Evolutionary conservation across 2,797 vertebrate species (phyloP).

Genomic region (Enoplosus armatus): DNA sequence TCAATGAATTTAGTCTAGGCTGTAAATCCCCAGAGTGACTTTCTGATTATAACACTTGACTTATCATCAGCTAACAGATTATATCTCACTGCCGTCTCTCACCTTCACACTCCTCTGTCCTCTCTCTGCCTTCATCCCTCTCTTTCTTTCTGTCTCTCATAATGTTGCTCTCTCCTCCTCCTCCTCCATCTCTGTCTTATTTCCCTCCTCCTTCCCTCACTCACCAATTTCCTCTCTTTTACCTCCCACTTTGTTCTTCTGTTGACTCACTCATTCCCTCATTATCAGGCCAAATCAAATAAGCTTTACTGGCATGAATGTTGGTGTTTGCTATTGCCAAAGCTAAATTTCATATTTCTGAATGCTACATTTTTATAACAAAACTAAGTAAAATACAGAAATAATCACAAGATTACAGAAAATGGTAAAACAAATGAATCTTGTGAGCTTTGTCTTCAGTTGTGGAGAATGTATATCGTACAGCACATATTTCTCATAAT

Average conservation of each 20-base stretch:
- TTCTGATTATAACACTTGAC: conserved; percentile 39
- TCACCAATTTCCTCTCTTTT: background rate
- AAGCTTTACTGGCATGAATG: background rate
- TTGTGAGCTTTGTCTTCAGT: too few relatives aligned
- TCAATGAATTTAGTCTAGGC: conserved; percentile 31
- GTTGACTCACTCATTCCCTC: background rate
- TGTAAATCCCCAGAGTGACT: conserved; percentile 18
- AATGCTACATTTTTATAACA: too few relatives aligned
- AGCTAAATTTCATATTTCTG: too few relatives aligned
- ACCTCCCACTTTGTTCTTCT: background rate
- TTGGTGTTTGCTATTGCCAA: background rate
- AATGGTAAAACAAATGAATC: too few relatives aligned
- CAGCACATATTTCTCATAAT: too few relatives aligned
- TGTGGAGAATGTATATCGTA: too few relatives aligned
- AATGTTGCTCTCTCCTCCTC: accelerated
- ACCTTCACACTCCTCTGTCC: background rate
- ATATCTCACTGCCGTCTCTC: background rate
- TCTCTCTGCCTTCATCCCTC: background rate
- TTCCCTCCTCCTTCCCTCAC: background rate
- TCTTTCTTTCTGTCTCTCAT: background rate
- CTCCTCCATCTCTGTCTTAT: background rate
- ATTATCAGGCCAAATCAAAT: background rate
- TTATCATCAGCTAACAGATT: conserved; percentile 4
- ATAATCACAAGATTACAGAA: too few relatives aligned
- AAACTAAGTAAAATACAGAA: too few relatives aligned